phyloP scores from a whole-genome alignment of 2,113 vertebrate genomes.

The Larimichthys polyactis region DNA sequence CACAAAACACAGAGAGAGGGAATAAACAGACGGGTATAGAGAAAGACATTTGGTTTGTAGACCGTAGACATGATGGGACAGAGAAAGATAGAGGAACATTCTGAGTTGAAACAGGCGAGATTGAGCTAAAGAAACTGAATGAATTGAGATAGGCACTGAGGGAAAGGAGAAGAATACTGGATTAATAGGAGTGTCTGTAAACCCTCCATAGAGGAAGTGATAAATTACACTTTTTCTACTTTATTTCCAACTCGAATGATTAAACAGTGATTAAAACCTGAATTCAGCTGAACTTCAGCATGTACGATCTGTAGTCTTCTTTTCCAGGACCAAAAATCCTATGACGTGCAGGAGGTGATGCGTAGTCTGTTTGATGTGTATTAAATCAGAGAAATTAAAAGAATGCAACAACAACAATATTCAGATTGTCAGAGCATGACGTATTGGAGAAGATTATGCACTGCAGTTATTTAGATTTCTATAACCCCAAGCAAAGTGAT shows the following conservation, averaged over 20 bases:
- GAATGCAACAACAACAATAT: neutral
- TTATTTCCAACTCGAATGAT: conserved; percentile 9
- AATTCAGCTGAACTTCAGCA: conserved; percentile 3
- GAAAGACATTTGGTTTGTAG: conserved; percentile 30
- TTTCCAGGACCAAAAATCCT: neutral
- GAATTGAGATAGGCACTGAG: neutral
- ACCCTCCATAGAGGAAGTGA: neutral
- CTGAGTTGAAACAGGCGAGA: conserved; percentile 9
- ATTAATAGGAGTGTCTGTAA: conserved; percentile 1
- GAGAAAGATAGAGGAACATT: conserved; percentile 9
- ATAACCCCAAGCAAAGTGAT: neutral
- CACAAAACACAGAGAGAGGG: neutral
- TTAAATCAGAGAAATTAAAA: neutral
- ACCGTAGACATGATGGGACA: conserved; percentile 14
- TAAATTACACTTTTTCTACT: neutral
- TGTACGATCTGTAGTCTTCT: neutral
- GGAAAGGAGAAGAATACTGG: neutral
- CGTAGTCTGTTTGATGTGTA: conserved; percentile 3
- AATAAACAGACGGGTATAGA: conserved; percentile 29
- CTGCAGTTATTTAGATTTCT: neutral
- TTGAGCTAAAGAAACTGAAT: conserved; percentile 1
- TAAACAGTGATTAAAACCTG: conserved; percentile 15
- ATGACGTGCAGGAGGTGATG: neutral
- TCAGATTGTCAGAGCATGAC: too few relatives aligned
- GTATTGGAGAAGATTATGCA: neutral